Conservation (phyloP, 2,797 vertebrate genomes). For the Staurois parvus region DNA sequence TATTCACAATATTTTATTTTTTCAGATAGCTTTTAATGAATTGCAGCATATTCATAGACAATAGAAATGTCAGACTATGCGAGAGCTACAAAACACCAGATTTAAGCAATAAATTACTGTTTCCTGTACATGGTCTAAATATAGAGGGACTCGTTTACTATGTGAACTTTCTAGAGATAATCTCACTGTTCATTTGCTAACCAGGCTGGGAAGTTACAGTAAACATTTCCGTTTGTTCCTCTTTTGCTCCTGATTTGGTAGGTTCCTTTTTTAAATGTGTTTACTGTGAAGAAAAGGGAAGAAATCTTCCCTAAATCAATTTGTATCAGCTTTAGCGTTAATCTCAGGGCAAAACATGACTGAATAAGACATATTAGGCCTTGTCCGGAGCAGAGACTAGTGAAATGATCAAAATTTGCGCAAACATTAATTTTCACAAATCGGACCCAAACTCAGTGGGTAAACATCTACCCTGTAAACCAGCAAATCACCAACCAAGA, state of each 20-base stretch:
- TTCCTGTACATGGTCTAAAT: constrained; percentile 35
- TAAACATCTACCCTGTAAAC: too few species aligned
- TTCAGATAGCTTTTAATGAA: not conserved
- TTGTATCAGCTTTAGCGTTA: too few species aligned
- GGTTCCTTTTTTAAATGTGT: not conserved
- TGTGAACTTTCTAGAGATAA: constrained; percentile 13
- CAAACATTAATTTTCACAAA: too few species aligned
- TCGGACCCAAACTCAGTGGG: too few species aligned
- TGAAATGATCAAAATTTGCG: too few species aligned
- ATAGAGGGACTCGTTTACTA: not conserved
- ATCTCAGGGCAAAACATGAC: too few species aligned
- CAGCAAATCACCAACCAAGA: too few species aligned
- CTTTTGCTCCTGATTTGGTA: not conserved
- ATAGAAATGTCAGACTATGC: not conserved
- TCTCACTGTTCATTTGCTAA: constrained; percentile 17
- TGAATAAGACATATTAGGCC: too few species aligned
- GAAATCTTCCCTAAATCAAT: too few species aligned
- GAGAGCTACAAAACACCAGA: constrained; percentile 12
- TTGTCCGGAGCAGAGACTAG: too few species aligned
- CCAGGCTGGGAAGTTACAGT: not conserved
- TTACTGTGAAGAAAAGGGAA: not conserved
- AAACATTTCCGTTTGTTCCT: constrained; percentile 8
- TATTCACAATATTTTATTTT: not conserved
- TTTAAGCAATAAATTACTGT: constrained; percentile 13
- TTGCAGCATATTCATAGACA: constrained; percentile 5